Base-by-base conservation (phyloP, 2,113 vertebrate genomes). In the Perca fluviatilis region DNA sequence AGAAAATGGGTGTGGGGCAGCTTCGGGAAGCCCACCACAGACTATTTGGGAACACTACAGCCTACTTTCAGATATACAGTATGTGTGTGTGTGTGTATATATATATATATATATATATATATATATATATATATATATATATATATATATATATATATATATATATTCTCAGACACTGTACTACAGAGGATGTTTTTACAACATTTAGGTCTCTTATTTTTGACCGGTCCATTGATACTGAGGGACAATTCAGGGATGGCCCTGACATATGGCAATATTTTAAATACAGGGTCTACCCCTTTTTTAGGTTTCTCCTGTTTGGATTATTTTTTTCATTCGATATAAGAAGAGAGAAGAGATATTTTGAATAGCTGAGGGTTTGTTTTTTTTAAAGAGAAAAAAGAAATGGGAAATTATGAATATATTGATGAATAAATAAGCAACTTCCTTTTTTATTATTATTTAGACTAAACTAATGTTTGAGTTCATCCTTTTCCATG, bases 221-320 rank as follows among this genome's bases (percentile, higher is more conserved):
- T 2, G 74, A 84, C 65, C 61, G 43, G 85, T 80, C 77, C 79
- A 77, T 25, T 74, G 62, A 77, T 74, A 57, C 71, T 57, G 74
- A 86, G 75, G 80, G 82, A 79, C 83, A 74, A 50, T 86, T 87
- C 77, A 82, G 85, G 89, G 80, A 80, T 60, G 63, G 83, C 75
- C 89, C 82, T 83, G 84, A 86, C 68, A 80, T 72, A 85, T 56
- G 70, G 92, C 93, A 93, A 94, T 93, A 94, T 94, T 92, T 89
- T 62, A 91, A 88, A 91, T 70, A 81, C 91, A 93, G 91, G 89
- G 85, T 92, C 77, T 80, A 69, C 63, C 91, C 92, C 66, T 85
- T 77, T 76, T 83, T 87, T 70, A 85, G 21, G 67, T 92, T 90
- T 74, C 49, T 85, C 88, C 86, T 81, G 19, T 81, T 69, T 23